A percentile compares a stretch with the other conserved stretches of the same genome.
These are phyloP conservation scores for Chamaea fasciata DNA, from an alignment of 2,113 vertebrate species.

Conservation along the genomic window DNA sequence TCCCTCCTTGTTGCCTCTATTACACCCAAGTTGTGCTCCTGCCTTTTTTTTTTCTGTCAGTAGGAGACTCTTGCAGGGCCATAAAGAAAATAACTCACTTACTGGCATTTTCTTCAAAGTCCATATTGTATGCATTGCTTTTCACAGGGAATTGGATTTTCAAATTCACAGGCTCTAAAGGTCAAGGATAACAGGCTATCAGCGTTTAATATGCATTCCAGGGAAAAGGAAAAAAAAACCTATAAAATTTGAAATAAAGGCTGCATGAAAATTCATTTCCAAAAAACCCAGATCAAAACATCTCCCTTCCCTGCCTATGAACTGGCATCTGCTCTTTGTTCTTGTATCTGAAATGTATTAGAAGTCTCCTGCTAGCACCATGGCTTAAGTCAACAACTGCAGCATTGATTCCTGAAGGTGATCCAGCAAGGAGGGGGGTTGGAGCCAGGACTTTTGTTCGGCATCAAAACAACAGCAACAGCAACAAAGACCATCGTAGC, in stretches of 20 bases:
- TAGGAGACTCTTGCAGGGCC: neutral
- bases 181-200: conserved; percentile 68
- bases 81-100: conserved; percentile 19
- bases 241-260: conserved; percentile 46
- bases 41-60: neutral
- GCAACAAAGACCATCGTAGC: neutral
- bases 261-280: conserved; percentile 56
- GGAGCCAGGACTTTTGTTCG: conserved; percentile 3
- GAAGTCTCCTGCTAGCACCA: conserved; percentile 1
- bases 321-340: conserved; percentile 51
- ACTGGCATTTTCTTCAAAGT: conserved; percentile 44
- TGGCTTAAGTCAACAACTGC: conserved; percentile 55
- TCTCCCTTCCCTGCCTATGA: conserved; percentile 1
- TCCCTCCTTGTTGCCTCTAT: neutral
- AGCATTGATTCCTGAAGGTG: conserved; percentile 57
- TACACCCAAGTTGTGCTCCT: neutral
- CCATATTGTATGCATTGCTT: conserved; percentile 27
- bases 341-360: conserved; percentile 36
- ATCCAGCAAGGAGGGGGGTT: neutral
- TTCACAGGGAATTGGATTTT: conserved; percentile 67
- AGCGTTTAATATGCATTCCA: conserved; percentile 56
- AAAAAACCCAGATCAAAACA: conserved; percentile 52
- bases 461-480: conserved; percentile 29
- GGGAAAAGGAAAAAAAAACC: neutral
- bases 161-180: conserved; percentile 51